These are phyloP conservation scores for Agriotes lineatus DNA, from an alignment of 2,888 invertebrate genomes.

Conservation along the genomic window DNA sequence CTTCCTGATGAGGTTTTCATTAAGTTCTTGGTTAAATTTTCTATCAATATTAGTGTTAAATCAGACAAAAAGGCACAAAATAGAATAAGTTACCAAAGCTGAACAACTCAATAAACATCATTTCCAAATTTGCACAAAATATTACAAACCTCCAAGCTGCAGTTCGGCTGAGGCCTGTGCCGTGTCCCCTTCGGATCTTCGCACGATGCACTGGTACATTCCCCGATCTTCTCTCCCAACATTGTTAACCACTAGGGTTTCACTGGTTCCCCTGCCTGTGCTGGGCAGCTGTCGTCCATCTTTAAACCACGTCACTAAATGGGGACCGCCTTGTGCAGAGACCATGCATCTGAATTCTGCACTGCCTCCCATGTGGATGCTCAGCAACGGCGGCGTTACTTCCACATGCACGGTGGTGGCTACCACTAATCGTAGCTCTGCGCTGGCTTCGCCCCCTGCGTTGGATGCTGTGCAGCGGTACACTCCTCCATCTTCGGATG, in stretches of 20 bases:
- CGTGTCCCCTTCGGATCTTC: slow-evolving; percentile 79
- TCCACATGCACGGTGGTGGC: slow-evolving; percentile 77
- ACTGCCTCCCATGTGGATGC: slow-evolving; percentile 81
- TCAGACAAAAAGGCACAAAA: no score
- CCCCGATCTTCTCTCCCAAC: slow-evolving; percentile 80
- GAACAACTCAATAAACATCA: no score
- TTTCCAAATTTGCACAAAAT: no score
- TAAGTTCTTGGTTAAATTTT: no score
- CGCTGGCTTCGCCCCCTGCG: slow-evolving; percentile 78
- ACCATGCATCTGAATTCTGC: slow-evolving; percentile 78
- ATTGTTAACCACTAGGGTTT: slow-evolving; percentile 74
- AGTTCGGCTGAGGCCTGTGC: slow-evolving; percentile 83
- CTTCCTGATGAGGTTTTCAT: no score
- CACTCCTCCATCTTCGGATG: slow-evolving; percentile 75
- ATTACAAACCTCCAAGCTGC: slow-evolving; percentile 80
- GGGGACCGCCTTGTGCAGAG: slow-evolving; percentile 68
- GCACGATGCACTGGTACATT: slow-evolving; percentile 82
- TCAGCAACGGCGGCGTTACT: slow-evolving; percentile 74
- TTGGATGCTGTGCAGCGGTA: slow-evolving; percentile 79
- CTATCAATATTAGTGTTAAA: no score
- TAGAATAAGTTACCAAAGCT: no score
- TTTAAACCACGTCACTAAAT: slow-evolving; percentile 71
- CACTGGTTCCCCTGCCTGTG: slow-evolving; percentile 74
- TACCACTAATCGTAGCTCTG: slow-evolving; percentile 75
- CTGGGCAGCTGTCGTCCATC: slow-evolving; percentile 76